A percentile compares a stretch with the other conserved stretches of the same genome.
Evolutionary conservation across 2,888 invertebrate genomes (phyloP).

Genomic region (Stenchaetothrips biformis): DNA sequence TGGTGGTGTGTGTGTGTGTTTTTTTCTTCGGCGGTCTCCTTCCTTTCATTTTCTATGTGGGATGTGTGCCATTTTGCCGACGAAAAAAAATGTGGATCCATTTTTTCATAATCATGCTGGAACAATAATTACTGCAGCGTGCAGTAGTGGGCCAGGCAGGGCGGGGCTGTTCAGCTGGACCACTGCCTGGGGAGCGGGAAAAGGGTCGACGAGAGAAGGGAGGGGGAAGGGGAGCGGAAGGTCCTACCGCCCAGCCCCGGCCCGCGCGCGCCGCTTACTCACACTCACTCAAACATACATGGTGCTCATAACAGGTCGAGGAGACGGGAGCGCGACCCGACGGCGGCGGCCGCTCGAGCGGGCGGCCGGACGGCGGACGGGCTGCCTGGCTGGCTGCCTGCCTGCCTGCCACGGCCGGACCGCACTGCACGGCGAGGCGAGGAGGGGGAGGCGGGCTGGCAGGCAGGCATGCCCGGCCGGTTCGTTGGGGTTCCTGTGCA

Average conservation of each 20-base stretch:
- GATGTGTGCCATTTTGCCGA: too few species aligned
- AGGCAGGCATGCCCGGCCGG: background rate
- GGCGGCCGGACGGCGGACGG: background rate
- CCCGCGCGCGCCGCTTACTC: constrained; percentile 26
- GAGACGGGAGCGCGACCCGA: constrained; percentile 33
- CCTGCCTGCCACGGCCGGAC: background rate
- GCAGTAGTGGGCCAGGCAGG: too few species aligned
- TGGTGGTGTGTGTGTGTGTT: too few species aligned
- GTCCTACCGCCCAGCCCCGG: constrained; percentile 36
- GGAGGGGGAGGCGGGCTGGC: background rate
- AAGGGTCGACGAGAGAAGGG: background rate
- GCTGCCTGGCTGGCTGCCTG: background rate
- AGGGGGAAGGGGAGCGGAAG: constrained; percentile 34
- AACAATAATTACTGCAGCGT: too few species aligned
- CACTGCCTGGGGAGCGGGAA: background rate
- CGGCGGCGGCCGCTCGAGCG: background rate
- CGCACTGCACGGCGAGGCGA: background rate
- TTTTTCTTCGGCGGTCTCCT: too few species aligned
- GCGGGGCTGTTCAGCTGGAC: too few species aligned
- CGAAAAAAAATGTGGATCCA: too few species aligned
- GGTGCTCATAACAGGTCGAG: background rate
- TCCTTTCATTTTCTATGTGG: too few species aligned
- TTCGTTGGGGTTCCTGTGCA: constrained; percentile 26
- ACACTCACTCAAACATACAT: constrained; percentile 1
- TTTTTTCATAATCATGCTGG: too few species aligned